Percentiles rank a stretch among this genome's conserved stretches.
Conservation (phyloP, 2,113 vertebrate species). For the Corythornis cristatus region DNA sequence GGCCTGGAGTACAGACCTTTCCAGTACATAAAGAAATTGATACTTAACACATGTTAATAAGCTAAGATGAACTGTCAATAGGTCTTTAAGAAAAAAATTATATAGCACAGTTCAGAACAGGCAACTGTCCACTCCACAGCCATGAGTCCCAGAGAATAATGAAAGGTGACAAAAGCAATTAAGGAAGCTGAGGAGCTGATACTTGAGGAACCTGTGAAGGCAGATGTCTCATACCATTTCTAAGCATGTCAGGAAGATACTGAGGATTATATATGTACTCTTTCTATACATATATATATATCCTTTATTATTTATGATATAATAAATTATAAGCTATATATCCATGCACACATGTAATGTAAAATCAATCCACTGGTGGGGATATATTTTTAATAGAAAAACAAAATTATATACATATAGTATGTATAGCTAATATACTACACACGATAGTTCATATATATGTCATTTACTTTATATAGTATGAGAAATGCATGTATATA, state of each 20-base stretch:
- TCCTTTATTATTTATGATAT: background rate
- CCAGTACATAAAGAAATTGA: background rate
- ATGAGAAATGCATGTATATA: background rate
- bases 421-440: background rate
- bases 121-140: background rate
- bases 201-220: background rate
- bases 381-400: background rate
- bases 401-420: background rate
- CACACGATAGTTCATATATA: background rate
- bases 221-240: background rate
- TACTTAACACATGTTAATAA: background rate
- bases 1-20: background rate
- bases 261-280: background rate
- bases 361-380: background rate
- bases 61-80: background rate
- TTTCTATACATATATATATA: background rate
- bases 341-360: background rate
- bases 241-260: background rate
- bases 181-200: background rate
- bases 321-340: background rate
- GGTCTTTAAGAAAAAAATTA: background rate
- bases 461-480: background rate
- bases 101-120: background rate
- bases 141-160: background rate
- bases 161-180: background rate